Evolutionary conservation across 2,797 vertebrate species (phyloP), one percentile per base, ranked within the genome.

Genomic region (Lepus oiostolus): DNA sequence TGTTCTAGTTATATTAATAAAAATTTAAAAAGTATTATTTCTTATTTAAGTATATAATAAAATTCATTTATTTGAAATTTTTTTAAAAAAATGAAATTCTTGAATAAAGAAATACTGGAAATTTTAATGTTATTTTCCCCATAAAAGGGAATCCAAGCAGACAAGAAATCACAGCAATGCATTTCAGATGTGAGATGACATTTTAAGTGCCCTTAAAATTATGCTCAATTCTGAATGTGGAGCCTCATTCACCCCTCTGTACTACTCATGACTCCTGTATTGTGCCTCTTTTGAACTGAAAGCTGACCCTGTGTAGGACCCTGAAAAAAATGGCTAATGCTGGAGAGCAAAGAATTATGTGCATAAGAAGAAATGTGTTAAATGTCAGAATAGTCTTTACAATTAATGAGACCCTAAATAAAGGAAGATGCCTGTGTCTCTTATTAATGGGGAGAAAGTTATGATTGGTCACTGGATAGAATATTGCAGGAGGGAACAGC

Each of bases 101-200:
- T 82, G 54, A 35, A 76, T 50, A 94, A 72, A 80, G 54, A 81
- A 84, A 89, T 77, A 7, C 28, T 54, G 17, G 10, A 89, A 67
- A 30, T 60, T 71, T 60, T 58, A 35, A 54, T 26, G 12, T 9
- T 83, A 4, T 10, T 76, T 67, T 87, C 90, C 19, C 81, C 87
- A 89, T 81, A 13, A 67, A 91, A 50, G 22, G 17, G 11, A 50
- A 32, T 76, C 52, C 17, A 77, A 35, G 7, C 4, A 68, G 30
- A 6, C 65, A 60, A 80, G 22, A 65, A 65, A 10, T 63, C 26
- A 65, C 1, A 2, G 16, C 52, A 72, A 14, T 42, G 4, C 22
- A 54, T 80, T 85, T 89, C 71, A 71, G 14, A 77, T 21, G 3
- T 72, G 35, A 22, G 60, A 28, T 4, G 14, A 4, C 54, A 52